Conservation (phyloP, 2,888 invertebrate genomes). For the Andrena praecox region DNA sequence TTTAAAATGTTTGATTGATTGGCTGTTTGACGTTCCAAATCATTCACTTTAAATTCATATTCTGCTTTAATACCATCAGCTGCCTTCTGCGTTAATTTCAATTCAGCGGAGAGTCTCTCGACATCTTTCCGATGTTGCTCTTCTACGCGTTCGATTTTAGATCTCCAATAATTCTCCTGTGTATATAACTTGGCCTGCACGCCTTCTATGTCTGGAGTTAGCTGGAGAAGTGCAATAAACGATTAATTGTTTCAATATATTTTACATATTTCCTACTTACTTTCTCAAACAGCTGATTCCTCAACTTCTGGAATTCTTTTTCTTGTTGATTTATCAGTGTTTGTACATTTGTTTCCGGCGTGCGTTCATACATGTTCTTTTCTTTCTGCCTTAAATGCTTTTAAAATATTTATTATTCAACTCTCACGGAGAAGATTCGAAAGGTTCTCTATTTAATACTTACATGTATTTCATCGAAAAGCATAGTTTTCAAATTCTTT, state of each 20-base stretch:
- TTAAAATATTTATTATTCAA: conserved; percentile 35
- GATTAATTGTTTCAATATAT: conserved; percentile 4
- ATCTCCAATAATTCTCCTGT: conserved; percentile 82
- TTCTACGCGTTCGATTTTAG: conserved; percentile 80
- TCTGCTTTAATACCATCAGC: conserved; percentile 75
- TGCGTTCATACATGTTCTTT: conserved; percentile 75
- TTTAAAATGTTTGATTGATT: conserved; percentile 75
- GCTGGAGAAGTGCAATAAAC: conserved; percentile 60
- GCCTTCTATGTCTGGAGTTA: conserved; percentile 77
- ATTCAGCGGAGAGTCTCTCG: conserved; percentile 77
- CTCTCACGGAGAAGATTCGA: not conserved
- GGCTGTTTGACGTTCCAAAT: conserved; percentile 76
- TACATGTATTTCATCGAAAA: conserved; percentile 81
- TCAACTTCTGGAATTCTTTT: conserved; percentile 85
- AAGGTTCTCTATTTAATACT: conserved; percentile 24
- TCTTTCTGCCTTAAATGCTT: conserved; percentile 75
- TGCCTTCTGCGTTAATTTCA: conserved; percentile 78
- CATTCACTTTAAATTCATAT: conserved; percentile 78
- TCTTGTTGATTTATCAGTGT: conserved; percentile 86
- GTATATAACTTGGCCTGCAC: conserved; percentile 76
- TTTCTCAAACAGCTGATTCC: conserved; percentile 85
- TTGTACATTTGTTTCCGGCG: conserved; percentile 83
- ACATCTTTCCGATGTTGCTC: conserved; percentile 79
- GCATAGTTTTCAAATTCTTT: conserved; percentile 74
- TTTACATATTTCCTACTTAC: conserved; percentile 43